Percentiles rank a stretch among this genome's conserved stretches.
Evolutionary conservation across 2,797 vertebrate genomes (phyloP).

Genomic region (Melanotaenia parkinsoni): DNA sequence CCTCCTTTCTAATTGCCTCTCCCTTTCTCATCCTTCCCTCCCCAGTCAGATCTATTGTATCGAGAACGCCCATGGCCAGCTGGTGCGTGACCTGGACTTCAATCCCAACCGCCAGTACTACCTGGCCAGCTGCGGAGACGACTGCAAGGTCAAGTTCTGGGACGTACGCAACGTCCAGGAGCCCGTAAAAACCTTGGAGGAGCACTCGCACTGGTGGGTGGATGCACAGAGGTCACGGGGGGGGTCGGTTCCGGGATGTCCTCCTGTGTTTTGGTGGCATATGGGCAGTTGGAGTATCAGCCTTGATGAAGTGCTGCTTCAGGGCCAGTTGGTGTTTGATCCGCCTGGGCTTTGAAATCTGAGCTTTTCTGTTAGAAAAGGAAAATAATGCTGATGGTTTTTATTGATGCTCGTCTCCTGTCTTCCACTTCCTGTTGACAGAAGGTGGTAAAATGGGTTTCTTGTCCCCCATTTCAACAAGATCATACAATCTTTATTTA

Average conservation of each 20-base stretch:
- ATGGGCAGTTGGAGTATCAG: neutral
- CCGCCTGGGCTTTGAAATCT: neutral
- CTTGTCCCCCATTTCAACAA: too few relatives aligned
- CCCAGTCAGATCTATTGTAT: constrained; percentile 97
- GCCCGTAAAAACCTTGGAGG: constrained; percentile 93
- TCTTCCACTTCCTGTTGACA: too few relatives aligned
- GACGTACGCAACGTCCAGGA: constrained; percentile 91
- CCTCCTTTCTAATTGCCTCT: constrained; percentile 9
- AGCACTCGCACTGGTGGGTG: constrained; percentile 95
- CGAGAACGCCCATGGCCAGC: constrained; percentile 96
- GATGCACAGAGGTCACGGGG: neutral
- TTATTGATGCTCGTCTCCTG: neutral
- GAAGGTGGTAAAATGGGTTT: too few relatives aligned
- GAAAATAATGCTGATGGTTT: neutral
- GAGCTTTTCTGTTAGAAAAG: neutral
- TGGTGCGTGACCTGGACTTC: constrained; percentile 98
- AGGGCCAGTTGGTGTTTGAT: neutral
- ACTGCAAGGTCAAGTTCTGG: constrained; percentile 99
- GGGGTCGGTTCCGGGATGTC: neutral
- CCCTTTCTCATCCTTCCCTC: constrained; percentile 20
- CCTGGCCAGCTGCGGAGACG: constrained; percentile 96
- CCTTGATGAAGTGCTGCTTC: neutral
- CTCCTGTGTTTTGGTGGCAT: neutral
- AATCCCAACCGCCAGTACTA: constrained; percentile 99
- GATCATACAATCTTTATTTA: too few relatives aligned